phyloP scores from a whole-genome alignment of 2,113 vertebrate species.

The Sturnus vulgaris region DNA sequence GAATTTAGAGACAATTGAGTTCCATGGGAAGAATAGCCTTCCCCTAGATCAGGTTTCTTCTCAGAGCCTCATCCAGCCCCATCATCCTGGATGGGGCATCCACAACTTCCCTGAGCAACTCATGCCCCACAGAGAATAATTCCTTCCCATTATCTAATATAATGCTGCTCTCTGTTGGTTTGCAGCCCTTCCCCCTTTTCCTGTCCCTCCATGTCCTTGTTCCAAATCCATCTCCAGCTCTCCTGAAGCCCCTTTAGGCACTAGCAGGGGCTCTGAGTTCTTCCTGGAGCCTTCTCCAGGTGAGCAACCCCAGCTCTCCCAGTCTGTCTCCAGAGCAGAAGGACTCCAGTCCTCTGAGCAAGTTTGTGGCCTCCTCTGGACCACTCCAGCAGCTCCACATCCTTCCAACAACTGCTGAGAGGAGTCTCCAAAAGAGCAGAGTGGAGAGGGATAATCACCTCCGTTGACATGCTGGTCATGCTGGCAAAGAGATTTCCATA shows the following conservation, averaged over 20 bases:
- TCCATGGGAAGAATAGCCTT: background rate
- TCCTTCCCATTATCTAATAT: background rate
- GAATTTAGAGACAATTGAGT: background rate
- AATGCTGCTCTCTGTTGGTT: accelerated
- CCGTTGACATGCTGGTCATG: accelerated
- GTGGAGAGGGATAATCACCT: background rate
- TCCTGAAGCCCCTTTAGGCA: background rate
- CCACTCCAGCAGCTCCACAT: background rate
- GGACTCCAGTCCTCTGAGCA: background rate
- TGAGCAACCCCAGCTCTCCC: too few relatives aligned
- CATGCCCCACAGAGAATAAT: background rate
- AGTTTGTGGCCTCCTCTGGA: background rate
- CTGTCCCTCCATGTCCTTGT: background rate
- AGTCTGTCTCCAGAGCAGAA: background rate
- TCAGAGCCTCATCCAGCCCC: background rate
- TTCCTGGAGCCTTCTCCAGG: background rate
- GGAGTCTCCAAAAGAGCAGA: background rate
- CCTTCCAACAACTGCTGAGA: background rate
- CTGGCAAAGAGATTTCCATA: background rate
- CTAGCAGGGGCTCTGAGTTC: background rate
- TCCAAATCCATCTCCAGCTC: background rate
- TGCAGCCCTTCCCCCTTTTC: background rate
- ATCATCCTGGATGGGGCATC: background rate
- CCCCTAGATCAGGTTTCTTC: background rate
- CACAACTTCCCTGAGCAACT: background rate